Evolutionary conservation across 2,888 invertebrate genomes (phyloP).

Genomic region (Macrosiphum euphorbiae): DNA sequence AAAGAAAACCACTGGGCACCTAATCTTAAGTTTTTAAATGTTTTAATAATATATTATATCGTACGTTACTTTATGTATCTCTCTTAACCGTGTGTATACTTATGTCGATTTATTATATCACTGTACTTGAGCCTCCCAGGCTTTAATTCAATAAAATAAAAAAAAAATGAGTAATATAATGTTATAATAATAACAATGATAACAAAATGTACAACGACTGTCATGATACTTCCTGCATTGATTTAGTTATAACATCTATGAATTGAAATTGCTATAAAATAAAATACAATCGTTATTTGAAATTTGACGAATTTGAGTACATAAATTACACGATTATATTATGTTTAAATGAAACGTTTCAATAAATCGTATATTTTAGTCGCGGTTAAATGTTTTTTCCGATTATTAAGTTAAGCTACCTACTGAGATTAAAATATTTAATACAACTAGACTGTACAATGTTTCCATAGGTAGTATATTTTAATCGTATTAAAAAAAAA

Average conservation of each 20-base stretch:
- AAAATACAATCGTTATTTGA: not conserved
- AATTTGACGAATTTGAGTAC: not conserved
- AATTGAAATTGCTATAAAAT: not conserved
- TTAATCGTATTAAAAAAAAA: not conserved
- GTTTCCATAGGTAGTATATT: not conserved
- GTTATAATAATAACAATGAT: too few relatives aligned
- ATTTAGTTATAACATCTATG: not conserved
- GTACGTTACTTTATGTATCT: too few relatives aligned
- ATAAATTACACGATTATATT: not conserved
- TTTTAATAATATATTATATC: too few relatives aligned
- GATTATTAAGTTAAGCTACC: not conserved
- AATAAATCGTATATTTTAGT: not conserved
- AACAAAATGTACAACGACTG: too few relatives aligned
- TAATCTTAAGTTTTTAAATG: too few relatives aligned
- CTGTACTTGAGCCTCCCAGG: too few relatives aligned
- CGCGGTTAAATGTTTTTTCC: not conserved
- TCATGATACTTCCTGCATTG: not conserved
- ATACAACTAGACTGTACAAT: not conserved
- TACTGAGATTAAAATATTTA: not conserved
- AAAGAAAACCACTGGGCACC: too few relatives aligned
- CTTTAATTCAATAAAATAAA: too few relatives aligned
- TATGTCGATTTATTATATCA: too few relatives aligned
- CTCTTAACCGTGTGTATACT: too few relatives aligned
- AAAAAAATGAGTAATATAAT: too few relatives aligned
- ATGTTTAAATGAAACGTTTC: not conserved